A percentile compares a stretch with the other conserved stretches of the same genome.
Evolutionary conservation across 2,888 invertebrate genomes (phyloP).

Genomic region (Exephanes ischioxanthus): DNA sequence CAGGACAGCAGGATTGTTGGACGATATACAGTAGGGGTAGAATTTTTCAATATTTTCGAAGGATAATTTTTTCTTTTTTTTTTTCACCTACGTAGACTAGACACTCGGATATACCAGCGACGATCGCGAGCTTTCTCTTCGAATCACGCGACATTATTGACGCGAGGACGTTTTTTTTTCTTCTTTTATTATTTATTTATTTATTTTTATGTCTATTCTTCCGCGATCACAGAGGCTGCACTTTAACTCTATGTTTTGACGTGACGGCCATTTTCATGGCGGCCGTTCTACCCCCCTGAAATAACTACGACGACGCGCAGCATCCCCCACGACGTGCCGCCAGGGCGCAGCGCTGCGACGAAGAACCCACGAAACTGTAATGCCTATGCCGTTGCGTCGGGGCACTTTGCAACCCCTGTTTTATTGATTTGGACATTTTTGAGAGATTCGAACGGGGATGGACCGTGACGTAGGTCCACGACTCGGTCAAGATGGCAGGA

Average conservation of each 20-base stretch:
- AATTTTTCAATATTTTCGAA: slow-evolving; percentile 15
- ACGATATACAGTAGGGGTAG: background rate
- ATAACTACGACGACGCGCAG: slow-evolving; percentile 39
- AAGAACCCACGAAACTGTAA: slow-evolving; percentile 1
- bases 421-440: slow-evolving; percentile 83
- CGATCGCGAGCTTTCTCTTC: slow-evolving; percentile 82
- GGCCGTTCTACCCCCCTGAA: slow-evolving; percentile 70
- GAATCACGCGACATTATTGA: slow-evolving; percentile 77
- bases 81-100: slow-evolving; percentile 81
- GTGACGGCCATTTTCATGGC: slow-evolving; percentile 81
- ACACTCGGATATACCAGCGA: slow-evolving; percentile 82
- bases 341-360: slow-evolving; percentile 43
- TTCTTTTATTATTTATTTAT: background rate
- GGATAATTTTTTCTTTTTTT: slow-evolving; percentile 4
- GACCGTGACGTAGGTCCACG: slow-evolving; percentile 5
- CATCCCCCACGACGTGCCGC: slow-evolving; percentile 42
- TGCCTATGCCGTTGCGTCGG: slow-evolving; percentile 11
- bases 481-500: slow-evolving; percentile 28
- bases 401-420: slow-evolving; percentile 72
- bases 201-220: slow-evolving; percentile 4
- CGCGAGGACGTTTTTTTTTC: slow-evolving; percentile 7
- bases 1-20: slow-evolving; percentile 8
- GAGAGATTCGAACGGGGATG: background rate
- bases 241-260: slow-evolving; percentile 79
- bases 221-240: slow-evolving; percentile 73